Conservation (phyloP, 2,113 vertebrate genomes). For the Bothrops jararaca region DNA sequence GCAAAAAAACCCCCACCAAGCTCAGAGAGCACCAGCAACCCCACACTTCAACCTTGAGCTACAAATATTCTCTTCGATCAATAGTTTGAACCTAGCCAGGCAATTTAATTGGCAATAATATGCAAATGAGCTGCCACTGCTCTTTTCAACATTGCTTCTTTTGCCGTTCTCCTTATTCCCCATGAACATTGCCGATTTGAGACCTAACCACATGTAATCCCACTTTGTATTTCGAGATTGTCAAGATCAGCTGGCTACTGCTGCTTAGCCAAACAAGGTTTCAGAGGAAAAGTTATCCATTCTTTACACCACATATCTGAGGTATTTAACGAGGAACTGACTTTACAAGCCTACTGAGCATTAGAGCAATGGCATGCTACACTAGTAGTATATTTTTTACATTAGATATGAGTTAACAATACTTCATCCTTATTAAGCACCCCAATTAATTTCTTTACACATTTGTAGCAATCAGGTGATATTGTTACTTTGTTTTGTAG, state of each 20-base stretch:
- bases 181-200: not conserved
- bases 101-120: not conserved
- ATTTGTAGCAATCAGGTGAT: not conserved
- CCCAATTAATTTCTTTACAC: not conserved
- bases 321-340: not conserved
- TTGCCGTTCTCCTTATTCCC: not conserved
- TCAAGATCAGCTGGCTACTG: not conserved
- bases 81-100: not conserved
- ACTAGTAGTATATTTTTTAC: not conserved
- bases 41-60: too few species aligned
- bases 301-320: not conserved
- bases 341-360: not conserved
- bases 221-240: not conserved
- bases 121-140: not conserved
- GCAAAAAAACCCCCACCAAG: too few species aligned
- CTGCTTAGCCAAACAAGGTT: not conserved
- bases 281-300: not conserved
- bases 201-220: not conserved
- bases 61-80: too few species aligned
- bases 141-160: not conserved
- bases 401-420: not conserved
- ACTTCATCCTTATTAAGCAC: not conserved
- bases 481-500: not conserved
- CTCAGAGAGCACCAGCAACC: too few species aligned
- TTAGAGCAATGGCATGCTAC: not conserved